Evolutionary conservation across 1,140 invertebrate species (phyloP).

Genomic region (Platyura marginata): DNA sequence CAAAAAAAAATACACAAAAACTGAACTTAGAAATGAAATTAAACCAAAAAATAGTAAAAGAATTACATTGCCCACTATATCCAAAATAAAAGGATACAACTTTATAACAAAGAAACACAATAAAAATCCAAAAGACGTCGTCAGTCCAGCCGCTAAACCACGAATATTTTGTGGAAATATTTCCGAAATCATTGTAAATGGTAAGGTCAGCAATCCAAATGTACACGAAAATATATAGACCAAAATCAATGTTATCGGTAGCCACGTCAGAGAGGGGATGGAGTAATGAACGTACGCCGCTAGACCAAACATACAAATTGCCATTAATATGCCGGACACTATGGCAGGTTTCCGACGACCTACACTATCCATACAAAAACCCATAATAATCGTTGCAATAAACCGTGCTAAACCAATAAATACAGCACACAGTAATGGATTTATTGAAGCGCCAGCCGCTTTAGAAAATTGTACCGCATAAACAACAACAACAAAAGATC

Average conservation of each 20-base stretch:
- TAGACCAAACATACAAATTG: slow-evolving; percentile 33
- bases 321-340: slow-evolving; percentile 40
- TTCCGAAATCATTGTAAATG: slow-evolving; percentile 60
- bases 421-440: slow-evolving; percentile 35
- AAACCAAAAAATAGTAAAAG: slow-evolving; percentile 53
- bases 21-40: slow-evolving; percentile 40
- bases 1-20: slow-evolving; percentile 46
- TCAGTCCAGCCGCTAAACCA: slow-evolving; percentile 44
- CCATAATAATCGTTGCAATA: slow-evolving; percentile 30
- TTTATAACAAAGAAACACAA: slow-evolving; percentile 59
- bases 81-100: slow-evolving; percentile 40
- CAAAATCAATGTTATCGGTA: slow-evolving; percentile 30
- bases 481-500: slow-evolving; percentile 56
- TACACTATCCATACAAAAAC: slow-evolving; percentile 31
- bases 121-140: slow-evolving; percentile 42
- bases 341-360: slow-evolving; percentile 35
- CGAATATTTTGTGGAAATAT: slow-evolving; percentile 45
- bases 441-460: slow-evolving; percentile 33
- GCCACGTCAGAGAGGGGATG: slow-evolving; percentile 10
- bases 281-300: slow-evolving; percentile 13
- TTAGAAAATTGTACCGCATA: slow-evolving; percentile 46
- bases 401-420: slow-evolving; percentile 34
- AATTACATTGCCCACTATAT: slow-evolving; percentile 32
- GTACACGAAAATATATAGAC: slow-evolving; percentile 31
- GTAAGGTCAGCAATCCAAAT: slow-evolving; percentile 17